Conservation (phyloP, 2,888 invertebrate species). For the Oscheius myriophilus region DNA sequence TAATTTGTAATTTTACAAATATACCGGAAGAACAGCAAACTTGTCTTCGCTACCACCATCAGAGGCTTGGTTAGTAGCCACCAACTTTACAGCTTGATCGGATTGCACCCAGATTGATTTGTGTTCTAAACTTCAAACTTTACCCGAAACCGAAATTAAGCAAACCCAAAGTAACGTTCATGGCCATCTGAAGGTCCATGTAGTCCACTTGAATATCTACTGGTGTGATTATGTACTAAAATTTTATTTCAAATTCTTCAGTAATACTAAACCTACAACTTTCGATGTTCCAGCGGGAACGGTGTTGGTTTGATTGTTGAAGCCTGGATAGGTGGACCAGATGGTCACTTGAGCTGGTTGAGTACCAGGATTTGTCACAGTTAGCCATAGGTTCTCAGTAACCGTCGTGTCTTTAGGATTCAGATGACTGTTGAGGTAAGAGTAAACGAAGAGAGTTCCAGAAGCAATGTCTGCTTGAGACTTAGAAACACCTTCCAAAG, state of each 20-base stretch:
- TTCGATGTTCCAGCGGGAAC: neutral
- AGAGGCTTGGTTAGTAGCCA: constrained; percentile 18
- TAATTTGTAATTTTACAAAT: neutral
- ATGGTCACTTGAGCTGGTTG: neutral
- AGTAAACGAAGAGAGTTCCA: constrained; percentile 21
- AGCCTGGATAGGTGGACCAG: neutral
- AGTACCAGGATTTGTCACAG: constrained; percentile 25
- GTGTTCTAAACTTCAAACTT: neutral
- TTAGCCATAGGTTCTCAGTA: constrained; percentile 27
- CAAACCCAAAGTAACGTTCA: neutral
- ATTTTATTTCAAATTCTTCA: neutral
- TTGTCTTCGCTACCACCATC: constrained; percentile 23
- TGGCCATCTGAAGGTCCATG: constrained; percentile 5
- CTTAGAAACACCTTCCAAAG: too few relatives aligned
- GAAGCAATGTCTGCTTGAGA: constrained; percentile 9
- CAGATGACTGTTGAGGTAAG: constrained; percentile 27
- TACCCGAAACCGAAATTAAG: neutral
- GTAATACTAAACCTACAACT: neutral
- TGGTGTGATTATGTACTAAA: constrained; percentile 21
- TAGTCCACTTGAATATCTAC: constrained; percentile 20
- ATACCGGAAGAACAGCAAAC: constrained; percentile 28
- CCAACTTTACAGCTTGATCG: constrained; percentile 8
- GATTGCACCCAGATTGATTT: constrained; percentile 20
- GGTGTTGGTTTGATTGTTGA: constrained; percentile 11
- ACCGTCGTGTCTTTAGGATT: constrained; percentile 10